These are phyloP conservation scores for Keiferia lycopersicella DNA, from an alignment of 2,888 invertebrate species.

Conservation along the genomic window DNA sequence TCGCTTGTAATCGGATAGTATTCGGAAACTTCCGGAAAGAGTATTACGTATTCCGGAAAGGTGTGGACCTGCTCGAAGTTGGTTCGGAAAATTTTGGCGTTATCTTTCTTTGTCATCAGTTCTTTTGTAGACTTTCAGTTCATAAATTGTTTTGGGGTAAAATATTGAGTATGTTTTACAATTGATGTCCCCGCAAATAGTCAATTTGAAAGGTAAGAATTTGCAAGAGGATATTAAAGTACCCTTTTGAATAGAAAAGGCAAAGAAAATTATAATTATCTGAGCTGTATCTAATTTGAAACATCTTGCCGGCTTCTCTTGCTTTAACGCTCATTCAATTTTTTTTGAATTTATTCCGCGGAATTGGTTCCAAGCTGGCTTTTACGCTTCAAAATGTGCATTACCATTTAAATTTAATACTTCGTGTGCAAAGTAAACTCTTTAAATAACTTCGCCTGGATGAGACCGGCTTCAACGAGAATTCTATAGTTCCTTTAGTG, in stretches of 20 bases:
- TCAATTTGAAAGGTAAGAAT: neutral
- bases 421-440: slow-evolving; percentile 42
- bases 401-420: slow-evolving; percentile 38
- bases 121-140: neutral
- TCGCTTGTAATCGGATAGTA: slow-evolving; percentile 19
- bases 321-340: slow-evolving; percentile 21
- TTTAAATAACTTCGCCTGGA: slow-evolving; percentile 43
- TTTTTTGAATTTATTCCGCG: slow-evolving; percentile 24
- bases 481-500: slow-evolving; percentile 60
- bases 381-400: slow-evolving; percentile 36
- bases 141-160: neutral
- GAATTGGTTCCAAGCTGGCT: slow-evolving; percentile 39
- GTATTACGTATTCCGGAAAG: slow-evolving; percentile 18
- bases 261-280: neutral
- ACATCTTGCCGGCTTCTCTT: slow-evolving; percentile 11
- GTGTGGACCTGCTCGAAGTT: slow-evolving; percentile 3
- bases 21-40: slow-evolving; percentile 15
- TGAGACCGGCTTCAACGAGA: slow-evolving; percentile 49
- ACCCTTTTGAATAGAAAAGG: neutral
- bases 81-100: neutral
- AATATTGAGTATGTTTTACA: neutral
- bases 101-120: slow-evolving; percentile 2
- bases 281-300: neutral
- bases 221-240: neutral
- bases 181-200: neutral